These are phyloP conservation scores for Ahaetulla prasina DNA, from an alignment of 2,113 vertebrate species.

Conservation along the genomic window DNA sequence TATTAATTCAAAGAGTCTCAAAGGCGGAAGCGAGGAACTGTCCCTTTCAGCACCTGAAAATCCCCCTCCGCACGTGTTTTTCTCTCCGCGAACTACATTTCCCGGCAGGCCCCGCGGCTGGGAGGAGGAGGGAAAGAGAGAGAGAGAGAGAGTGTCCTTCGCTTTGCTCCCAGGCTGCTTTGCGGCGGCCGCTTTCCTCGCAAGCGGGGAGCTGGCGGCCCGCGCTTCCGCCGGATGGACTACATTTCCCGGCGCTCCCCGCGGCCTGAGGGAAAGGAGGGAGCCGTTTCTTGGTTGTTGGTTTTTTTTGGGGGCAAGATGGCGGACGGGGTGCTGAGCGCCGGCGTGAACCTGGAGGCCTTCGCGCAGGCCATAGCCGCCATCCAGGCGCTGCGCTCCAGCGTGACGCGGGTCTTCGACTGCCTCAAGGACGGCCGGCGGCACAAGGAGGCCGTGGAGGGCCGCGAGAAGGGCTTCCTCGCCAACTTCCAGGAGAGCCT, in stretches of 20 bases:
- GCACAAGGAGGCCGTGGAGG: constrained; percentile 89
- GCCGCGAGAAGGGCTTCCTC: constrained; percentile 88
- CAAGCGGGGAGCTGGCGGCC: no score
- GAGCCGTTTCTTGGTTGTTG: background rate
- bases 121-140: no score
- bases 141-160: no score
- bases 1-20: no score
- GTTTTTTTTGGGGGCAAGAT: constrained; percentile 61
- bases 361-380: constrained; percentile 92
- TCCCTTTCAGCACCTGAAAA: accelerated
- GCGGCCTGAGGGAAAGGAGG: background rate
- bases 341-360: constrained; percentile 93
- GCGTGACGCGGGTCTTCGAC: constrained; percentile 93
- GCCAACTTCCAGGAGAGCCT: constrained; percentile 92
- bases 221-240: background rate
- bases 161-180: background rate
- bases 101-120: constrained; percentile 40
- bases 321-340: constrained; percentile 84
- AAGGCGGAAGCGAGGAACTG: background rate
- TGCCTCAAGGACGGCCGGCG: constrained; percentile 95
- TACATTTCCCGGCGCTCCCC: background rate
- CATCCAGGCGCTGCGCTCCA: constrained; percentile 93
- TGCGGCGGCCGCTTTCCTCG: background rate
- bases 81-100: constrained; percentile 54
- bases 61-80: no score